These are phyloP conservation scores for Diplazon laetatorius DNA, from an alignment of 2,888 invertebrate genomes.

Conservation along the genomic window DNA sequence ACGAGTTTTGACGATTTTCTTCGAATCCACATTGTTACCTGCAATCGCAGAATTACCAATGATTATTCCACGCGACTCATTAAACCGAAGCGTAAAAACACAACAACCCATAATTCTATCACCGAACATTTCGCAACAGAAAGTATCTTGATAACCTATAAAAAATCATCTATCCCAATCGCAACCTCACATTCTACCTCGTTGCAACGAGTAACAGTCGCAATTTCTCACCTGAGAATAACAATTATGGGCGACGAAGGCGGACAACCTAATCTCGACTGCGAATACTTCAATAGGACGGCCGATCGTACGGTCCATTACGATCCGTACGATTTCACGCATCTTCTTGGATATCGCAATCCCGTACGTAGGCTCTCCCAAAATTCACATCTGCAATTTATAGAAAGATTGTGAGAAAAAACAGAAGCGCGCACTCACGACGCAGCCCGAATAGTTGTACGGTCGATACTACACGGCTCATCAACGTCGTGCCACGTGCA, in stretches of 20 bases:
- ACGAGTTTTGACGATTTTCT: conserved; percentile 71
- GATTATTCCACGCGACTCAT: no score
- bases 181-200: no score
- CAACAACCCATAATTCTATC: no score
- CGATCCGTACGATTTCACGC: conserved; percentile 60
- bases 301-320: conserved; percentile 73
- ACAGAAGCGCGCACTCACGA: not conserved
- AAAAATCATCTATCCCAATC: no score
- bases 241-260: conserved; percentile 69
- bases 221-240: conserved; percentile 72
- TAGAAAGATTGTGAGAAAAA: conserved; percentile 25
- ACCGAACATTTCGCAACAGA: no score
- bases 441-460: no score
- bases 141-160: no score
- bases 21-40: conserved; percentile 76
- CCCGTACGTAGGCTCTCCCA: conserved; percentile 14
- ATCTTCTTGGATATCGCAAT: conserved; percentile 38
- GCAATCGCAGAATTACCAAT: conserved; percentile 42
- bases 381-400: conserved; percentile 46
- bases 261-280: conserved; percentile 67
- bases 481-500: conserved; percentile 32
- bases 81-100: no score
- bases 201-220: not conserved
- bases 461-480: no score
- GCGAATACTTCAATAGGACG: conserved; percentile 68